Percentiles rank a stretch among this genome's conserved stretches.
Evolutionary conservation across 1,140 invertebrate species (phyloP).

Genomic region (Sitophilus oryzae): DNA sequence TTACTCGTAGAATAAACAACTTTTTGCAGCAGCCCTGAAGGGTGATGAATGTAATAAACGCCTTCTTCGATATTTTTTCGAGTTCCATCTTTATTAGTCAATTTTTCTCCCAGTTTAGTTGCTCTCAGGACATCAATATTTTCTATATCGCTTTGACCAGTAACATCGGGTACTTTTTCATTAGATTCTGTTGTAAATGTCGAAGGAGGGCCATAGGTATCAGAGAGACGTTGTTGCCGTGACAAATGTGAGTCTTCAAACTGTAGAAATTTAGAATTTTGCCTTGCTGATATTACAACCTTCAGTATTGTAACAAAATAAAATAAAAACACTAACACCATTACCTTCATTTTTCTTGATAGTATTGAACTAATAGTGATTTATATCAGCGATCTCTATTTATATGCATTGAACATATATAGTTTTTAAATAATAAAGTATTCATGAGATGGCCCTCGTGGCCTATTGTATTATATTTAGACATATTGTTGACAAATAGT

Average conservation of each 20-base stretch:
- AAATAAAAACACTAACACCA: background rate
- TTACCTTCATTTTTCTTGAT: background rate
- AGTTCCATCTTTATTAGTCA: conserved; percentile 2
- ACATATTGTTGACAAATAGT: no score
- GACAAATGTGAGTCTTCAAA: no score
- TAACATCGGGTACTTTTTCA: background rate
- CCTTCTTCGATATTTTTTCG: conserved; percentile 37
- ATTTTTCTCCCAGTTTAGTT: conserved; percentile 20
- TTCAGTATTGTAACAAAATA: background rate
- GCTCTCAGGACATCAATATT: conserved; percentile 27
- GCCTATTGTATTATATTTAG: no score
- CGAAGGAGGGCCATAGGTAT: background rate
- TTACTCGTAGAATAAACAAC: conserved; percentile 48
- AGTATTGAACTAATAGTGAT: background rate
- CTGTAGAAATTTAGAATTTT: background rate
- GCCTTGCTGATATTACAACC: background rate
- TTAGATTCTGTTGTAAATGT: no score
- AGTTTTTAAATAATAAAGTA: background rate
- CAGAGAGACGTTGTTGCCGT: background rate
- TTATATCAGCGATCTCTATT: background rate
- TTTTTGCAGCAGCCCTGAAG: conserved; percentile 49
- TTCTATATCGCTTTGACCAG: background rate
- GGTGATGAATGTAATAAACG: conserved; percentile 51
- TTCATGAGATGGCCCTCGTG: background rate
- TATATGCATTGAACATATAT: background rate